phyloP scores from a whole-genome alignment of 2,113 vertebrate species.

The Saimiri boliviensis region DNA sequence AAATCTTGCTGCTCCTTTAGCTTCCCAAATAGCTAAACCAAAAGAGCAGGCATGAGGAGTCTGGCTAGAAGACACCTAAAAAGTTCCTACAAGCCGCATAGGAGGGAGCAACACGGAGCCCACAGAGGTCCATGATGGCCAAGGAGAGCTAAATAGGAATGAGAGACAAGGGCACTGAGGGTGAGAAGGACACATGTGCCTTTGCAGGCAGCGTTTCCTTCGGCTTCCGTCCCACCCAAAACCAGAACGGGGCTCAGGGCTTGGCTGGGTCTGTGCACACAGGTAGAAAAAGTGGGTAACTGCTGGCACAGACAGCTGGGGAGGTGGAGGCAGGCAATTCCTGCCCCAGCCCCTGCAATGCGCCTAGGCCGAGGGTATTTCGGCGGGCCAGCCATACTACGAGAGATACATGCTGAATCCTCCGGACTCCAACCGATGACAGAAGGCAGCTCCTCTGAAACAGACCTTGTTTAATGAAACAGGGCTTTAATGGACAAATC shows the following conservation, averaged over 20 bases:
- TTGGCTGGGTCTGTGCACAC: background rate
- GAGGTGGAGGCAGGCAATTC: rapidly evolving
- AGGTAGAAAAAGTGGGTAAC: background rate
- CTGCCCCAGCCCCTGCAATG: background rate
- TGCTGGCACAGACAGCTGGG: background rate
- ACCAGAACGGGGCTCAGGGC: background rate
- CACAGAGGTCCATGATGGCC: background rate
- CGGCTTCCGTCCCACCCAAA: background rate
- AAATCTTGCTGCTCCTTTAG: background rate
- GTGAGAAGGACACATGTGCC: background rate
- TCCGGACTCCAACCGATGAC: background rate
- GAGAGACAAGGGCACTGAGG: rapidly evolving
- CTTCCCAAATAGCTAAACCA: background rate
- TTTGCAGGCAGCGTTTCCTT: background rate
- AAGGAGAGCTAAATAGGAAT: background rate
- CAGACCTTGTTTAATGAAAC: background rate
- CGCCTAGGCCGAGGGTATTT: background rate
- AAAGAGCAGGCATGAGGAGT: background rate
- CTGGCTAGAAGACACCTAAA: background rate
- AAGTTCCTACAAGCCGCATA: rapidly evolving
- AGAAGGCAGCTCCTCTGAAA: background rate
- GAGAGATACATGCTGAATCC: background rate
- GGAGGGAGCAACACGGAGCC: background rate
- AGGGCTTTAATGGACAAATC: background rate
- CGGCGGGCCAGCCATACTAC: background rate